Evolutionary conservation across 2,888 invertebrate genomes (phyloP).

Genomic region (Tenthredo scrophulariae): DNA sequence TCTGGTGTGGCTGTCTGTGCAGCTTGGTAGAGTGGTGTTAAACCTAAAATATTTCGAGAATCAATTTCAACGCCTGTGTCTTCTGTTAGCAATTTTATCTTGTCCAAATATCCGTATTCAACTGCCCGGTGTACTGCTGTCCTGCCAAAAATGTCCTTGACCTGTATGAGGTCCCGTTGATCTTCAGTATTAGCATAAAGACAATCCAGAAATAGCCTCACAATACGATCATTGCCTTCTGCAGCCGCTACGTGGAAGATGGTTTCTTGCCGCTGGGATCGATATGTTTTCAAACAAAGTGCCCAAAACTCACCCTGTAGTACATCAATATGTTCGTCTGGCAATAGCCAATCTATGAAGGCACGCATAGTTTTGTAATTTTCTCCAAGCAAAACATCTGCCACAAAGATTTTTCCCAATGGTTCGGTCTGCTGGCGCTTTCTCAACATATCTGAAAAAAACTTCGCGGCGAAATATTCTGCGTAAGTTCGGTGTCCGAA

Average conservation of each 20-base stretch:
- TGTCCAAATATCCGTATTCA: neutral
- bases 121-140: neutral
- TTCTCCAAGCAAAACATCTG: neutral
- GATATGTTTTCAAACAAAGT: neutral
- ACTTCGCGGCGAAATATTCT: conserved; percentile 23
- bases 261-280: neutral
- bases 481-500: conserved; percentile 6
- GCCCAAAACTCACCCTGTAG: neutral
- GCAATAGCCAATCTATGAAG: neutral
- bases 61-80: neutral
- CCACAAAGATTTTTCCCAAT: neutral
- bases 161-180: neutral
- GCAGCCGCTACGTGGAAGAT: neutral
- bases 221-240: neutral
- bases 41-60: neutral
- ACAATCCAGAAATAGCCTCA: neutral
- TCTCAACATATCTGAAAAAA: neutral
- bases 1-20: neutral
- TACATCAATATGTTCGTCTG: neutral
- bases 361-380: neutral
- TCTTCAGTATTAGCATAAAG: neutral
- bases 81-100: neutral
- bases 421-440: neutral
- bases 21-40: neutral
- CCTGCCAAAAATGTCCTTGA: neutral